A percentile compares a stretch with the other conserved stretches of the same genome.
These are phyloP conservation scores for Drosophila pandora DNA, from an alignment of 1,140 invertebrate species.

Conservation along the genomic window DNA sequence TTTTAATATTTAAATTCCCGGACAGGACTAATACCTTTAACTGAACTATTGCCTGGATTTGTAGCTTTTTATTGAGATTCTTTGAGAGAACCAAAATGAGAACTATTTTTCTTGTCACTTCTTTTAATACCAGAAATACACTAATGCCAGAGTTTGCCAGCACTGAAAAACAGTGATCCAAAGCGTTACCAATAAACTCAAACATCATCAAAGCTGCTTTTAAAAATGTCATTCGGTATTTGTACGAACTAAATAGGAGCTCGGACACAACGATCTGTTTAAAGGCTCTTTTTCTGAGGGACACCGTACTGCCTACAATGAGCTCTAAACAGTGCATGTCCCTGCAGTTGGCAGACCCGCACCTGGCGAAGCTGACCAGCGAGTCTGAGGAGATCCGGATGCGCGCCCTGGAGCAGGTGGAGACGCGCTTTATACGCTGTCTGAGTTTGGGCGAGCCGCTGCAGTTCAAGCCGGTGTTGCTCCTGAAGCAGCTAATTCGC, in stretches of 20 bases:
- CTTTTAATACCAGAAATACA: too few relatives aligned
- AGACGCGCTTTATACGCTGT: slow-evolving; percentile 56
- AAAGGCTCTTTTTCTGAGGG: not conserved
- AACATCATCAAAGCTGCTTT: slow-evolving; percentile 4
- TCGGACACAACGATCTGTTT: not conserved
- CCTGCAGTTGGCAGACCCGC: slow-evolving; percentile 30
- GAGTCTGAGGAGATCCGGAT: slow-evolving; percentile 72
- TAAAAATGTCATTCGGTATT: slow-evolving; percentile 14
- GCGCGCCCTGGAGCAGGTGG: slow-evolving; percentile 68
- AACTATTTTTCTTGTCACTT: too few relatives aligned
- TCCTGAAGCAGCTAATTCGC: slow-evolving; percentile 76
- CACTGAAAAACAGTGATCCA: not conserved
- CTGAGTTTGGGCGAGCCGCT: slow-evolving; percentile 47
- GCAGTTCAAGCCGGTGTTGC: slow-evolving; percentile 55
- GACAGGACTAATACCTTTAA: too few relatives aligned
- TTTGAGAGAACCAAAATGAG: too few relatives aligned
- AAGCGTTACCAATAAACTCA: too few relatives aligned
- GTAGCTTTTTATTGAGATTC: too few relatives aligned
- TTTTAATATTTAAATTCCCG: too few relatives aligned
- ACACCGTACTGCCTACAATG: not conserved
- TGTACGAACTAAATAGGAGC: not conserved
- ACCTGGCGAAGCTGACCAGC: slow-evolving; percentile 60
- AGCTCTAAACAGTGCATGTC: not conserved
- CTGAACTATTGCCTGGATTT: too few relatives aligned
- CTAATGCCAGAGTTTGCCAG: not conserved